Percentiles rank a stretch among this genome's conserved stretches.
phyloP scores from a whole-genome alignment of 2,888 invertebrate species.

The Colostygia pectinataria region DNA sequence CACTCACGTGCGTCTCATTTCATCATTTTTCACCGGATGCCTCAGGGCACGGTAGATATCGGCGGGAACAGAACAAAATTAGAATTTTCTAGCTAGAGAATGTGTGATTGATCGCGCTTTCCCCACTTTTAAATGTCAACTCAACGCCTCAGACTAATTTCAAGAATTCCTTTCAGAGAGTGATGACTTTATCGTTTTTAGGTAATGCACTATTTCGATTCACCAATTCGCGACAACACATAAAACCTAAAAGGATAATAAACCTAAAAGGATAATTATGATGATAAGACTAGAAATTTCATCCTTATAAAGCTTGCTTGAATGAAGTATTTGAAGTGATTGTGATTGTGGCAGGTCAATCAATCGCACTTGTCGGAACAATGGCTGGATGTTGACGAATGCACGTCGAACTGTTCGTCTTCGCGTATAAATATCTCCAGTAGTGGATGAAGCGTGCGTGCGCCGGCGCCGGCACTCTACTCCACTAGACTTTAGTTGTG shows the following conservation, averaged over 20 bases:
- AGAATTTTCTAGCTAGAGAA: constrained; percentile 52
- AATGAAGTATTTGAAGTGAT: too few species aligned
- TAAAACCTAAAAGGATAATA: constrained; percentile 13
- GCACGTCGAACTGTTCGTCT: constrained; percentile 56
- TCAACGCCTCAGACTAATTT: constrained; percentile 39
- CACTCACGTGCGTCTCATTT: constrained; percentile 49
- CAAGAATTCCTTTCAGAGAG: constrained; percentile 41
- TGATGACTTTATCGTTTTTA: constrained; percentile 42
- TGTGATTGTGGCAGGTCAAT: constrained; percentile 23
- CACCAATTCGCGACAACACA: constrained; percentile 24
- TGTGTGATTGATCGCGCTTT: constrained; percentile 56
- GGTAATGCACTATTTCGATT: constrained; percentile 26
- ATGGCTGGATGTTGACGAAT: constrained; percentile 56
- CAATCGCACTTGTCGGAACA: constrained; percentile 40
- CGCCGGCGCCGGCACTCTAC: constrained; percentile 60
- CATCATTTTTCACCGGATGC: constrained; percentile 55
- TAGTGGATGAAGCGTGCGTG: constrained; percentile 66
- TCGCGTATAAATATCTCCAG: constrained; percentile 70
- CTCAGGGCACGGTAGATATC: constrained; percentile 51
- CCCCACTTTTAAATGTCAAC: constrained; percentile 41
- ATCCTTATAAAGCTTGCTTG: too few species aligned
- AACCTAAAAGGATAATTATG: too few species aligned
- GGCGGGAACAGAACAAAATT: constrained; percentile 60
- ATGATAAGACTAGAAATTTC: too few species aligned
- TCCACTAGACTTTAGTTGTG: constrained; percentile 69